phyloP scores from a whole-genome alignment of 2,113 vertebrate genomes.

The Mixornis gularis region DNA sequence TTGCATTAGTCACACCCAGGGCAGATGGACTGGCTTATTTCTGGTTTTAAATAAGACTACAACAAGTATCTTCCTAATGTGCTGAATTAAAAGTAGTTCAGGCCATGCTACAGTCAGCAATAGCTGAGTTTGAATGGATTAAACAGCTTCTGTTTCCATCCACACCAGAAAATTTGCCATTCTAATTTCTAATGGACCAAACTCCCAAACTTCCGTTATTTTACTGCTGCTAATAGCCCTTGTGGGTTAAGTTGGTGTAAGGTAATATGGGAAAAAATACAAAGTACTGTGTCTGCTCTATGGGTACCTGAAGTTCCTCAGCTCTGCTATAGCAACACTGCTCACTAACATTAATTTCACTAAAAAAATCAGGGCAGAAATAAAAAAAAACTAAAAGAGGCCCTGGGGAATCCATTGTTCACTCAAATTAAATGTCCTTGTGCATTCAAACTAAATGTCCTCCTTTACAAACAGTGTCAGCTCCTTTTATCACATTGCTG shows the following conservation, averaged over 20 bases:
- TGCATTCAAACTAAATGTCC: not conserved
- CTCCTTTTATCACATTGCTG: not conserved
- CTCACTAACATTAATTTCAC: not conserved
- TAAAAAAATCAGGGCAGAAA: not conserved
- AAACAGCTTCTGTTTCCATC: not conserved
- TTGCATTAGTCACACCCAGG: not conserved
- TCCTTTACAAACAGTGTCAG: not conserved
- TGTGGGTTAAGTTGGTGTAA: not conserved
- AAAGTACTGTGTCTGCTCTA: not conserved
- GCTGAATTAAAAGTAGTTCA: not conserved
- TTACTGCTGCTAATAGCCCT: not conserved
- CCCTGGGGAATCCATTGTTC: not conserved
- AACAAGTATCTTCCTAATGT: not conserved
- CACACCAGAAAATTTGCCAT: not conserved
- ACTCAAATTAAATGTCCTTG: not conserved
- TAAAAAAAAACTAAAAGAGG: not conserved
- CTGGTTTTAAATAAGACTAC: not conserved
- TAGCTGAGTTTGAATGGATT: not conserved
- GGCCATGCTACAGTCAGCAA: not conserved
- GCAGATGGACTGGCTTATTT: not conserved
- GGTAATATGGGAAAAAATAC: fast-evolving
- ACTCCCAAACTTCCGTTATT: not conserved
- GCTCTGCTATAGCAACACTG: not conserved
- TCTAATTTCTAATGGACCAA: not conserved
- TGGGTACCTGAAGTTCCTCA: not conserved